Evolutionary conservation across 2,797 vertebrate genomes (phyloP).

Genomic region (Gymnoscopelus microlampas): DNA sequence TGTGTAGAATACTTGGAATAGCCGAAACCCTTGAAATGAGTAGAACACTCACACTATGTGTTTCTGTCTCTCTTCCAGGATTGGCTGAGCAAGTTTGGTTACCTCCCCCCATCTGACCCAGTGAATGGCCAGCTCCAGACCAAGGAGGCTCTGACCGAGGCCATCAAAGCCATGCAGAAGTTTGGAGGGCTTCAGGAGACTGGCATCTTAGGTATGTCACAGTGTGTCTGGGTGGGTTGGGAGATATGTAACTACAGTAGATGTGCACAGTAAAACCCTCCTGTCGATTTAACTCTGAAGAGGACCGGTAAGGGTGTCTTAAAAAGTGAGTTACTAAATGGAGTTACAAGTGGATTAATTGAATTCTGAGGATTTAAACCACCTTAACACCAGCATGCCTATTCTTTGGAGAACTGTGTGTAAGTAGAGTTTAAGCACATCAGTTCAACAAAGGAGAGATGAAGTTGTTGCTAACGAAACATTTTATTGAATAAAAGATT

Average conservation of each 20-base stretch:
- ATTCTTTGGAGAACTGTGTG: too few species aligned
- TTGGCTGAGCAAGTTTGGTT: constrained; percentile 96
- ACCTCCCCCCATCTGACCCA: constrained; percentile 90
- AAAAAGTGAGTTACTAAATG: too few species aligned
- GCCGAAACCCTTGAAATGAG: constrained; percentile 36
- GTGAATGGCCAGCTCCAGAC: constrained; percentile 90
- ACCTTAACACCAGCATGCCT: too few species aligned
- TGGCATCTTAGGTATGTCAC: constrained; percentile 68
- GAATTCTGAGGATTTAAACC: too few species aligned
- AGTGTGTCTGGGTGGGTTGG: constrained; percentile 64
- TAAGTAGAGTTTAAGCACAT: too few species aligned
- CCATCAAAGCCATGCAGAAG: constrained; percentile 94
- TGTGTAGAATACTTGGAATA: constrained; percentile 9
- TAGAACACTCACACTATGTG: too few species aligned
- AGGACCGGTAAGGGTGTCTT: neutral
- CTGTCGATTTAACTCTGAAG: constrained; percentile 66
- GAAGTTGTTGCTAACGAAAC: too few species aligned
- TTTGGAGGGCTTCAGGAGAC: constrained; percentile 90
- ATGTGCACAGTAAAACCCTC: constrained; percentile 52
- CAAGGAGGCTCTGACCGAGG: constrained; percentile 90
- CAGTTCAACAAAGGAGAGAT: too few species aligned
- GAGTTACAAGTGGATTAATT: too few species aligned
- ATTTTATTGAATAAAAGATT: too few species aligned
- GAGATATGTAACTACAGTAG: constrained; percentile 59
- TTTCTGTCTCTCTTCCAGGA: constrained; percentile 83